A percentile compares a stretch with the other conserved stretches of the same genome.
These are phyloP conservation scores for Azemiops feae DNA, from an alignment of 2,113 vertebrate genomes.

Conservation along the genomic window DNA sequence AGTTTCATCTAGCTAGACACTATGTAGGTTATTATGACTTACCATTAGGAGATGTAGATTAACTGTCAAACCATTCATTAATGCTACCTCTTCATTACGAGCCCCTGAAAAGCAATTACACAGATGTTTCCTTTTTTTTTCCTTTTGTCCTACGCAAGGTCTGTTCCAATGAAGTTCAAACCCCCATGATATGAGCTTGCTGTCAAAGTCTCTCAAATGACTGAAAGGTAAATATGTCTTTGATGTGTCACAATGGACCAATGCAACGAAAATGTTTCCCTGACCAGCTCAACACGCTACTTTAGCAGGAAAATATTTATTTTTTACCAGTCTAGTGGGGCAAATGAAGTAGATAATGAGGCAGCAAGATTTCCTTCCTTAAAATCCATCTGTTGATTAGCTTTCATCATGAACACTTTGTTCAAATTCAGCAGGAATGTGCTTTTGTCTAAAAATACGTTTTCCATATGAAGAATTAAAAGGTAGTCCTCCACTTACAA, in stretches of 20 bases:
- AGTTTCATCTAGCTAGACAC: constrained; percentile 13
- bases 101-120: constrained; percentile 72
- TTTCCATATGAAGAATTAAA: constrained; percentile 36
- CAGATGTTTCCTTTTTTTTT: constrained; percentile 29
- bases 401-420: constrained; percentile 41
- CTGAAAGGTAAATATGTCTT: constrained; percentile 45
- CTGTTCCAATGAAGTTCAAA: constrained; percentile 17
- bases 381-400: constrained; percentile 59
- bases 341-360: constrained; percentile 59
- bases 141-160: constrained; percentile 36
- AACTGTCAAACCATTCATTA: constrained; percentile 93
- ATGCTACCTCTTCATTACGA: constrained; percentile 72
- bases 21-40: constrained; percentile 40
- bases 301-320: constrained; percentile 53
- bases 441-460: constrained; percentile 36
- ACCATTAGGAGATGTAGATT: constrained; percentile 94
- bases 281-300: constrained; percentile 29
- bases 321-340: constrained; percentile 55
- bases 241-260: constrained; percentile 50
- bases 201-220: constrained; percentile 20
- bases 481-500: neutral
- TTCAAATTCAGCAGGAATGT: constrained; percentile 39
- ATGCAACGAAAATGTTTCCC: constrained; percentile 35
- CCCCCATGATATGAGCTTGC: constrained; percentile 19
- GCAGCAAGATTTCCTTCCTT: constrained; percentile 53